These are phyloP conservation scores for Siderastrea siderea DNA, from an alignment of 92 coral and sea anemone genomes.

Conservation along the genomic window DNA sequence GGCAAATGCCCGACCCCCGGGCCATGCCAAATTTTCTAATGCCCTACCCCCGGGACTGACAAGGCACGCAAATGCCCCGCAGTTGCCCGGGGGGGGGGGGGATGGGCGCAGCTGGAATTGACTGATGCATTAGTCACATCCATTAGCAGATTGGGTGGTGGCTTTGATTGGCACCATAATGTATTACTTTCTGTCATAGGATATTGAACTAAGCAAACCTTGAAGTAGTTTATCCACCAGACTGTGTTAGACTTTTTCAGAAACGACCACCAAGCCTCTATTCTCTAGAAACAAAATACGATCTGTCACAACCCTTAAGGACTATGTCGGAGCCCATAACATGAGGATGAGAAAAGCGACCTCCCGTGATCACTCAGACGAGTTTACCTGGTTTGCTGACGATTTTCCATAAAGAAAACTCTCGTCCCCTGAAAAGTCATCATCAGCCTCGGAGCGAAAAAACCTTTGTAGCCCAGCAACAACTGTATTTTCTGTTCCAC, in stretches of 20 bases:
- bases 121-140: too few relatives aligned
- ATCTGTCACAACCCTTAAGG: neutral
- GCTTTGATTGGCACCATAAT: too few relatives aligned
- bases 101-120: too few relatives aligned
- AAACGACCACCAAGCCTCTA: too few relatives aligned
- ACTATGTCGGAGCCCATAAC: neutral
- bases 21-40: too few relatives aligned
- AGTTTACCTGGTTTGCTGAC: neutral
- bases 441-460: neutral
- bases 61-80: too few relatives aligned
- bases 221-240: neutral
- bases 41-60: too few relatives aligned
- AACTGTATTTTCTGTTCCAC: slow-evolving; percentile 2
- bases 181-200: neutral
- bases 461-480: slow-evolving; percentile 4
- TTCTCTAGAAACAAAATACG: neutral
- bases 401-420: slow-evolving; percentile 13
- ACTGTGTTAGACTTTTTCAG: too few relatives aligned
- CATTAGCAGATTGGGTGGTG: too few relatives aligned
- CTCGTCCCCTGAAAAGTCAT: neutral
- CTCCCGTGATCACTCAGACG: neutral
- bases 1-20: too few relatives aligned
- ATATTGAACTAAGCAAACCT: neutral
- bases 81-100: too few relatives aligned
- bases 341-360: neutral